These are phyloP conservation scores for Cheilosia urbana DNA, from an alignment of 2,888 invertebrate species.

Conservation along the genomic window DNA sequence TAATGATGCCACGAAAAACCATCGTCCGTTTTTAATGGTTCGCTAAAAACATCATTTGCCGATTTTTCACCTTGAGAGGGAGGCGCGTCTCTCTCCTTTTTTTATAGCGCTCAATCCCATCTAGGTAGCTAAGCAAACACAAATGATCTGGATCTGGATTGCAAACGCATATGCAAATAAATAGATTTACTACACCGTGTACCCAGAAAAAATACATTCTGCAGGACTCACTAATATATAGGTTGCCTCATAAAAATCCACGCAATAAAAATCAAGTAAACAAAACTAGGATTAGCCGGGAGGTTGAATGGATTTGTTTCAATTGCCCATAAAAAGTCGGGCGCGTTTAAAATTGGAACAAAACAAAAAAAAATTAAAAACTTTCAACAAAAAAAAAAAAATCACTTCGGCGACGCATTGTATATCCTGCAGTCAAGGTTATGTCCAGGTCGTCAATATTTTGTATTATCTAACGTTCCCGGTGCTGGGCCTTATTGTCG, in stretches of 20 bases:
- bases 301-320: constrained; percentile 41
- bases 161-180: constrained; percentile 56
- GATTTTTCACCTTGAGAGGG: not conserved
- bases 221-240: not conserved
- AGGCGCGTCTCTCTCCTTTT: not conserved
- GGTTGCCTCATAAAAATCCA: constrained; percentile 53
- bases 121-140: constrained; percentile 13
- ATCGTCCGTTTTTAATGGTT: constrained; percentile 19
- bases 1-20: not conserved
- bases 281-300: constrained; percentile 34
- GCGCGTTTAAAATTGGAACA: constrained; percentile 26
- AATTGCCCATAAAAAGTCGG: constrained; percentile 62
- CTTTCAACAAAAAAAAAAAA: constrained; percentile 42
- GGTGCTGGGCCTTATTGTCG: constrained; percentile 2
- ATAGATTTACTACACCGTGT: constrained; percentile 36
- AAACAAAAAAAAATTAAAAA: constrained; percentile 47
- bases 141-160: not conserved
- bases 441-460: constrained; percentile 3
- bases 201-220: constrained; percentile 39
- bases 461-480: constrained; percentile 59
- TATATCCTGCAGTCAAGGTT: constrained; percentile 49
- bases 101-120: constrained; percentile 12
- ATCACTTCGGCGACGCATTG: constrained; percentile 16
- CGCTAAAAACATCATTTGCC: constrained; percentile 44
- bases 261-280: constrained; percentile 65